Evolutionary conservation across 2,888 invertebrate genomes (phyloP), one percentile per base, ranked within the genome.

Genomic region (Tiliacea aurago): DNA sequence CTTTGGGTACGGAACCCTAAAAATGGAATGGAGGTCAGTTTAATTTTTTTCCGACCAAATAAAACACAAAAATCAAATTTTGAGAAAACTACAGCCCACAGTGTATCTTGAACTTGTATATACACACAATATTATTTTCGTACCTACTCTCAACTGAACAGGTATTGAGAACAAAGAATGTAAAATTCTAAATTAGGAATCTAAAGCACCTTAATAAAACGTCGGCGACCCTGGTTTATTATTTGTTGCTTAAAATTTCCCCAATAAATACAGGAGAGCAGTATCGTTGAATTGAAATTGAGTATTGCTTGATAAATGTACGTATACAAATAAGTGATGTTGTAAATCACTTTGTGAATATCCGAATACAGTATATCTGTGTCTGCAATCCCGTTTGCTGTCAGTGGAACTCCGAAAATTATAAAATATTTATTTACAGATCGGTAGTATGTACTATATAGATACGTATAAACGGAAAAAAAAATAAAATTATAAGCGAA

Each of bases 181-280:
- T 0, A 33, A 51, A 28, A 7, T 37, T 62, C 5, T 0, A 15
- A 10, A 47, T 28, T 5, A 43, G 7, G 15, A 13, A 18, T n/a
- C n/a, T 18, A 33, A 18, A n/a, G 18, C 41, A 20, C 65, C 33
- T 73, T 73, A 41, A 53, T 13, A 33, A 53, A 81, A 81, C 76
- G 73, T 83, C 81, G 84, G 78, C 81, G 59, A 78, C 43, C 3
- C 37, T 5, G 43, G 4, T 20, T 33, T 73, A 81, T 78, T 78
- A 81, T 81, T 81, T 82, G 68, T 64, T 84, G 78, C 73, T 76
- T 69, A 66, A 85, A 78, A 80, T 77, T 66, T 58, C 23, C 13
- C 51, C 64, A 71, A 76, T 83, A 81, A 78, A 81, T 81, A 76
- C 51, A 55, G n/a, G 28, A 41, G 66, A 73, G 65, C 61, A 63